Percentiles rank a stretch among this genome's conserved stretches.
Evolutionary conservation across 2,888 invertebrate species (phyloP).

Genomic region (Cephonodes hylas): DNA sequence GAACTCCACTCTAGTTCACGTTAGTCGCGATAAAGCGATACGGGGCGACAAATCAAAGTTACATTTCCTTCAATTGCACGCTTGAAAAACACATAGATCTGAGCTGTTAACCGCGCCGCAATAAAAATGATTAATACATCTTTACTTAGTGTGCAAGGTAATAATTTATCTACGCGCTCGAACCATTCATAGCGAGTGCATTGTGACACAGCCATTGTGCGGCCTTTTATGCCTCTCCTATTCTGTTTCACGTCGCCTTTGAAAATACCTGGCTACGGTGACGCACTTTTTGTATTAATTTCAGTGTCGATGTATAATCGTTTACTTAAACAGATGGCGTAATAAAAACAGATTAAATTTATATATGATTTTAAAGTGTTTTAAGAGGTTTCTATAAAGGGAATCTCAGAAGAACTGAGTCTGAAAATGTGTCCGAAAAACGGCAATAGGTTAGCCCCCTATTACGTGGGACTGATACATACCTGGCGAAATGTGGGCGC

Average conservation of each 20-base stretch:
- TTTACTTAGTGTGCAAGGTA: background rate
- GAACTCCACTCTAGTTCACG: background rate
- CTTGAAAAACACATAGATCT: background rate
- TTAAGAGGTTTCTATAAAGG: too few relatives aligned
- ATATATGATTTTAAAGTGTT: background rate
- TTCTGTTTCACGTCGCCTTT: background rate
- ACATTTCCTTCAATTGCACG: background rate
- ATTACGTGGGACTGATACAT: too few relatives aligned
- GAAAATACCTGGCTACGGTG: background rate
- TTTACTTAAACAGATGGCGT: background rate
- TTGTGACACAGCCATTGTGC: background rate
- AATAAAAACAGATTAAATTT: background rate
- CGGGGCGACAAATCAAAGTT: background rate
- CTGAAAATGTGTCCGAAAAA: too few relatives aligned
- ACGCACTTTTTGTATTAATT: background rate
- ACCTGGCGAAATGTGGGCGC: too few relatives aligned
- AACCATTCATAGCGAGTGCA: background rate
- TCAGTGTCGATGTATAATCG: background rate
- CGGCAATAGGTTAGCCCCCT: too few relatives aligned
- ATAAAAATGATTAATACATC: background rate
- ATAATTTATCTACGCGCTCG: background rate
- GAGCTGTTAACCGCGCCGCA: background rate
- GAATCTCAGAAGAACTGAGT: too few relatives aligned
- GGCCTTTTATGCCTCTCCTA: background rate
- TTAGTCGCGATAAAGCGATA: background rate